Evolutionary conservation across 2,113 vertebrate species (phyloP).

Genomic region (Charadrius vociferus): DNA sequence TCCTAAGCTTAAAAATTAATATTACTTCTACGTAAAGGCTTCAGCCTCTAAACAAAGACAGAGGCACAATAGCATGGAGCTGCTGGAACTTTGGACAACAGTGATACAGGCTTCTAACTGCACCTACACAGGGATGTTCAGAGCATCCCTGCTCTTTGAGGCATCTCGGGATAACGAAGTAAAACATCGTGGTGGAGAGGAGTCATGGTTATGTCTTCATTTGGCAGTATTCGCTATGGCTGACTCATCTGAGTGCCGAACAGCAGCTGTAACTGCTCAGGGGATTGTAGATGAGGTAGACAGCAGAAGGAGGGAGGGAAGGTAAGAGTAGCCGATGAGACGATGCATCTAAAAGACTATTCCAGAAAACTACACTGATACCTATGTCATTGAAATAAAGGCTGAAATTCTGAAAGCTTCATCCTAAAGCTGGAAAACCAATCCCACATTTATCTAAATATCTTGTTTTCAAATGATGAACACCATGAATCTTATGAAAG

Average conservation of each 20-base stretch:
- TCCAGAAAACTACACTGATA: not conserved
- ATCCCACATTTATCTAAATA: not conserved
- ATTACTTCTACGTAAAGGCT: not conserved
- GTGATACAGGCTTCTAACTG: not conserved
- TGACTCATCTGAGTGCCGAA: not conserved
- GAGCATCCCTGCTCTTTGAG: not conserved
- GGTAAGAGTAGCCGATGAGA: not conserved
- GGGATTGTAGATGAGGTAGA: not conserved
- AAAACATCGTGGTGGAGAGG: rapidly evolving
- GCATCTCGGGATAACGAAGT: not conserved
- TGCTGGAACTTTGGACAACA: not conserved
- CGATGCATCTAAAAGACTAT: not conserved
- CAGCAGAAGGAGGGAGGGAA: not conserved
- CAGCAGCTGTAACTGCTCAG: not conserved
- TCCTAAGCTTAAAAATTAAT: not conserved
- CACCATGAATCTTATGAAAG: not conserved
- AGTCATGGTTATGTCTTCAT: not conserved
- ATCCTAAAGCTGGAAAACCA: not conserved
- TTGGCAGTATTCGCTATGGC: rapidly evolving
- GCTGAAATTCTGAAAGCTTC: not conserved
- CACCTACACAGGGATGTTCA: not conserved
- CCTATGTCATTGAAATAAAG: not conserved
- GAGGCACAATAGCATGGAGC: not conserved
- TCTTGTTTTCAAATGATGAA: not conserved
- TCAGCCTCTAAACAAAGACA: not conserved